These are phyloP conservation scores for Aldabrachelys gigantea DNA, from an alignment of 2,113 vertebrate genomes.

Conservation along the genomic window DNA sequence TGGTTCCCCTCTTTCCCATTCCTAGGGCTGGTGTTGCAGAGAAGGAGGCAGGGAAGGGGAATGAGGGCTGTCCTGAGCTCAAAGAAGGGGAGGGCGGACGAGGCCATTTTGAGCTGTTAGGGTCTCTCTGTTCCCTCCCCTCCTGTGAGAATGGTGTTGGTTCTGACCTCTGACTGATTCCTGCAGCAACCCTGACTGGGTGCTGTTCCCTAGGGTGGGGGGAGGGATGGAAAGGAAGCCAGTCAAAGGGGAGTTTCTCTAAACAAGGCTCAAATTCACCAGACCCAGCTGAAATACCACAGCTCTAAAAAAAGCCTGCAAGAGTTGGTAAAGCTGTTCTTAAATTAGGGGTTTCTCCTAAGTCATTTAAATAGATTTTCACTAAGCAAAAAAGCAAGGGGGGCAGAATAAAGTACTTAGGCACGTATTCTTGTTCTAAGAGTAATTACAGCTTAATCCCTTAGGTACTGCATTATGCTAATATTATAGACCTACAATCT, in stretches of 20 bases:
- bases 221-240: neutral
- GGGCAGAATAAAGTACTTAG: neutral
- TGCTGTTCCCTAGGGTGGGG: neutral
- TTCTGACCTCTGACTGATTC: too few relatives aligned
- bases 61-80: neutral
- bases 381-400: neutral
- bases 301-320: neutral
- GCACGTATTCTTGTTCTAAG: neutral
- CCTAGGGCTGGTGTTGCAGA: neutral
- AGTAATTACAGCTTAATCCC: neutral
- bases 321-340: accelerated
- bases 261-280: neutral
- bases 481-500: neutral
- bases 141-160: neutral
- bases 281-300: neutral
- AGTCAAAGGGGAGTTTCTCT: neutral
- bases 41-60: neutral
- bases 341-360: neutral
- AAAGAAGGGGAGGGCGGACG: neutral
- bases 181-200: neutral
- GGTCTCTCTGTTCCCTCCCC: neutral
- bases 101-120: neutral
- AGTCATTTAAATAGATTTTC: neutral
- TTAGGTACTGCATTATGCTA: neutral
- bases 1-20: neutral